A percentile compares a stretch with the other conserved stretches of the same genome.
phyloP scores from a whole-genome alignment of 1,140 invertebrate genomes.

The Lordiphosa stackelbergi region DNA sequence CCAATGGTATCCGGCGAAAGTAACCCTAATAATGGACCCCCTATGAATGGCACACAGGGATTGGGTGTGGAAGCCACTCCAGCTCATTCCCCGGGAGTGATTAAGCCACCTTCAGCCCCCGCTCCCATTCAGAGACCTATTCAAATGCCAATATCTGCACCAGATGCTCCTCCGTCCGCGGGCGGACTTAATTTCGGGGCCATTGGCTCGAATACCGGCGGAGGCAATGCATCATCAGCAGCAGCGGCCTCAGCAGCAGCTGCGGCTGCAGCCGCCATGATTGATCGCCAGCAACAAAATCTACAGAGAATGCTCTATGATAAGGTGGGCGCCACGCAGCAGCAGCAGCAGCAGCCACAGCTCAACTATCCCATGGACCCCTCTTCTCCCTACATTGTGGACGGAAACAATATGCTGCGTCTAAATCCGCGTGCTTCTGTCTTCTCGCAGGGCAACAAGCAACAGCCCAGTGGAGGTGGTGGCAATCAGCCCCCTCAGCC shows the following conservation, averaged over 20 bases:
- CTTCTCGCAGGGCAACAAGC: conserved; percentile 44
- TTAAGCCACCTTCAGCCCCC: conserved; percentile 57
- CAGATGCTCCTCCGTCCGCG: conserved; percentile 18
- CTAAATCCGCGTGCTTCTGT: conserved; percentile 39
- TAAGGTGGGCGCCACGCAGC: conserved; percentile 32
- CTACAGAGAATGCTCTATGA: conserved; percentile 41
- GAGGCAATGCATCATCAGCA: conserved; percentile 16
- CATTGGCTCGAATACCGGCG: conserved; percentile 44
- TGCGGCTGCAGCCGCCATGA: conserved; percentile 37
- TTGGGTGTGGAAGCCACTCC: conserved; percentile 29
- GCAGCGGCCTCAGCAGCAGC: conserved; percentile 39
- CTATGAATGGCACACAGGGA: conserved; percentile 42
- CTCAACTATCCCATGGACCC: conserved; percentile 50
- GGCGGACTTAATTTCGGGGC: conserved; percentile 46
- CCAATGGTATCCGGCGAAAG: conserved; percentile 41
- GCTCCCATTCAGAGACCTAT: conserved; percentile 61
- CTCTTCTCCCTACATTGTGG: conserved; percentile 41
- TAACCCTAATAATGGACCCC: conserved; percentile 7
- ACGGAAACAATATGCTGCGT: conserved; percentile 43
- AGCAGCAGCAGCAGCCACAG: conserved; percentile 24
- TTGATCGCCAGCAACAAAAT: conserved; percentile 55
- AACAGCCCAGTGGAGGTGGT: conserved; percentile 10
- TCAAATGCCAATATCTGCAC: conserved; percentile 36
- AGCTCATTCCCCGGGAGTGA: conserved; percentile 77
- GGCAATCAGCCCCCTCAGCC: conserved; percentile 21